Evolutionary conservation across 2,113 vertebrate genomes (phyloP), one percentile per base, ranked within the genome.

Genomic region (Piaya cayana): DNA sequence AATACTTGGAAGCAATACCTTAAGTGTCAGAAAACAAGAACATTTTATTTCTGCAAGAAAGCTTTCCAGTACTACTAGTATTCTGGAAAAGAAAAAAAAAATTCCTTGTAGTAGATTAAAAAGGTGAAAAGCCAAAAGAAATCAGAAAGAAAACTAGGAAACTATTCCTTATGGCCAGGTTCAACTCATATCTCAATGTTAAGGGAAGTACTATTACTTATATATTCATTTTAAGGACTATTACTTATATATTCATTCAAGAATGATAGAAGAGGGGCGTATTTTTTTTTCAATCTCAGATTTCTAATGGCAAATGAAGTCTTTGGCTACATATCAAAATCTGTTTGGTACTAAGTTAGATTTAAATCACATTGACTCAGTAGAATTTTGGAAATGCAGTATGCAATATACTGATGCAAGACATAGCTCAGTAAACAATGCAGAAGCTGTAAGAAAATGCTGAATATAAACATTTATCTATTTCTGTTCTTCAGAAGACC

Each of bases 21-120:
- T 90, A 67, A 93, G 92, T 92, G 93, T 97, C 95, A 95, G 92
- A 94, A 96, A 97, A 97, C 82, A 96, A 93, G 94, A 97, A 96
- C 64, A 88, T 92, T 88, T 90, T 78, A 88, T 96, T 94, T 96
- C 89, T 94, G 58, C 71, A 94, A 71, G 91, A 96, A 94, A 88
- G 70, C 72, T 95, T 95, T 95, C 96, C 96, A 95, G 75, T 79
- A 95, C 92, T 90, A 92, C 91, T 82, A 90, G 91, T 84, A 88
- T 95, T 96, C 90, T 95, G 93, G 92, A 90, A 95, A 92, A 92
- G 59, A 82, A 89, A 39, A 88, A 91, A n/a, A n/a, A n/a, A 82
- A 92, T 68, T 96, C 81, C 85, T 92, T 64, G n/a, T 80, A 82
- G 70, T 68, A 94, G 69, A 94, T 95, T 91, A 94, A 84, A 84